Percentiles rank a stretch among this genome's conserved stretches.
Evolutionary conservation across 2,797 vertebrate species (phyloP).

Genomic region (Amblyopsis hoosieri): DNA sequence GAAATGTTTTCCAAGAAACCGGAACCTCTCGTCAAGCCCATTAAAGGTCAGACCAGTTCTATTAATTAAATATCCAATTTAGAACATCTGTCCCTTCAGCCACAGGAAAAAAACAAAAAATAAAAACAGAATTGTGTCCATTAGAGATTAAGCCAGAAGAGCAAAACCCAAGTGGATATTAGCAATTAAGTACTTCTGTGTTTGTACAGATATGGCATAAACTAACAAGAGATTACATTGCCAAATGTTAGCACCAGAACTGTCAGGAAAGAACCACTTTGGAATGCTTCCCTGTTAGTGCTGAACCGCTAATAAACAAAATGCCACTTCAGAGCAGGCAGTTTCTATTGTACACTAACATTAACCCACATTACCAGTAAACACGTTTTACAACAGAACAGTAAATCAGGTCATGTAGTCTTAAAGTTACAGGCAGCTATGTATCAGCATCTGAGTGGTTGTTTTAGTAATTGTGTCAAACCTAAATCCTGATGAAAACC

Average conservation of each 20-base stretch:
- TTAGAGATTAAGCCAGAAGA: slow-evolving; percentile 34
- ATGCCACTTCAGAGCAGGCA: too few relatives aligned
- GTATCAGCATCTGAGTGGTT: too few relatives aligned
- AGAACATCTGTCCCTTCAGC: slow-evolving; percentile 32
- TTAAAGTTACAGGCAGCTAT: too few relatives aligned
- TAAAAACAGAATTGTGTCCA: slow-evolving; percentile 1
- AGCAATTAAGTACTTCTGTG: slow-evolving; percentile 40
- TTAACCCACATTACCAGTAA: too few relatives aligned
- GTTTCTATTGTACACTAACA: too few relatives aligned
- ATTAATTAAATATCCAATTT: too few relatives aligned
- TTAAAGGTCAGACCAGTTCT: not conserved
- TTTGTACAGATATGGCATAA: slow-evolving; percentile 31
- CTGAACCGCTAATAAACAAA: too few relatives aligned
- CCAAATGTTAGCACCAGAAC: slow-evolving; percentile 48
- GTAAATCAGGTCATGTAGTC: too few relatives aligned
- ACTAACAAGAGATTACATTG: slow-evolving; percentile 31
- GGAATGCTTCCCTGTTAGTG: too few relatives aligned
- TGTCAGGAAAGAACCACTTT: slow-evolving; percentile 6
- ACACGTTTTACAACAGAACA: too few relatives aligned
- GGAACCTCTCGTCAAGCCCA: not conserved
- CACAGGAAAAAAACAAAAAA: slow-evolving; percentile 12
- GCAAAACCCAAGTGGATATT: slow-evolving; percentile 34
- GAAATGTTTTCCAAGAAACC: not conserved
- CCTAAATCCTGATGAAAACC: too few relatives aligned
- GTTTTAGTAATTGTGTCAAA: too few relatives aligned